Evolutionary conservation across 37 sponge, comb jelly and placozoan genomes (phyloP).

Genomic region (Cliona cf. orientalis): DNA sequence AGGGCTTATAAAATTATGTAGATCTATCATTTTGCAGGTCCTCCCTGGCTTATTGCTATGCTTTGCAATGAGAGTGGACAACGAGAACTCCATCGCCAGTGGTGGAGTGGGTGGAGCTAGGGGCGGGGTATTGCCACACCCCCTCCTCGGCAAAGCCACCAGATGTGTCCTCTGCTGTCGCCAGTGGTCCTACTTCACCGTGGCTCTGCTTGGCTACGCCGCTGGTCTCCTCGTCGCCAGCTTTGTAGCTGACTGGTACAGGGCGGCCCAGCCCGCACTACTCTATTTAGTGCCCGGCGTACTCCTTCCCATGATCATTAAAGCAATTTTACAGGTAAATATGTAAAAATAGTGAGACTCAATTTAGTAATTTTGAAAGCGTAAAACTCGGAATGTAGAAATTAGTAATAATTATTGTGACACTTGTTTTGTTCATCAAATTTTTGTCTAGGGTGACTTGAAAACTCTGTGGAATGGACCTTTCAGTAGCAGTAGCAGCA

Average conservation of each 20-base stretch:
- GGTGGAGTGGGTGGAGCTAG: slow-evolving; percentile 5
- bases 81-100: not conserved
- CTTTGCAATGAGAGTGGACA: slow-evolving; percentile 76
- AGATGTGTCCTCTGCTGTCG: slow-evolving; percentile 1
- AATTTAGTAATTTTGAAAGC: not conserved
- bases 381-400: too few species aligned
- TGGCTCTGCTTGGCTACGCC: slow-evolving; percentile 59
- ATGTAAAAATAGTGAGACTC: not conserved
- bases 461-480: slow-evolving; percentile 68
- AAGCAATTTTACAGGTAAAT: slow-evolving; percentile 66
- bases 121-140: not conserved
- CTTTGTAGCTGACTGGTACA: slow-evolving; percentile 35
- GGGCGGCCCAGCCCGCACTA: slow-evolving; percentile 75
- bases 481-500: not conserved
- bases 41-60: slow-evolving; percentile 76
- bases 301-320: slow-evolving; percentile 60
- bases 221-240: slow-evolving; percentile 61
- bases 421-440: not conserved
- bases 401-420: not conserved
- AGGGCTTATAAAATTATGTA: not conserved
- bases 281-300: slow-evolving; percentile 77
- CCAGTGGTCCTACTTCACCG: slow-evolving; percentile 53
- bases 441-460: slow-evolving; percentile 59
- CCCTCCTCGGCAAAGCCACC: not conserved
- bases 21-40: slow-evolving; percentile 24